phyloP scores from a whole-genome alignment of 2,113 vertebrate genomes.

The Stegastes partitus region DNA sequence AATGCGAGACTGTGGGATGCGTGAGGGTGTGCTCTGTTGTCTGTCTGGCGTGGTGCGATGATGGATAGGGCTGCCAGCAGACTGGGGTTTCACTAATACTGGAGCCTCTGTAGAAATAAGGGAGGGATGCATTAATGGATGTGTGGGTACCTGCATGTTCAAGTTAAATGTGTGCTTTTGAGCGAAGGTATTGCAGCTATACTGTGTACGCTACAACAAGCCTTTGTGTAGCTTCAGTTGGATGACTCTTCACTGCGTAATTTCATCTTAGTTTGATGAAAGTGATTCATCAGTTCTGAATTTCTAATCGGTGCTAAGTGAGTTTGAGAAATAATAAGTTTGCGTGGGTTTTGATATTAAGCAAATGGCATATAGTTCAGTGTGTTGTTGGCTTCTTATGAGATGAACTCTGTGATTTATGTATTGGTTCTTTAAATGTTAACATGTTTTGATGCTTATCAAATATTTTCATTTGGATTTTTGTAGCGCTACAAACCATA shows the following conservation, averaged over 20 bases:
- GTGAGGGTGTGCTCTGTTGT: slow-evolving; percentile 67
- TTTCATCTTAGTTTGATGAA: slow-evolving; percentile 11
- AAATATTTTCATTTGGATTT: no score
- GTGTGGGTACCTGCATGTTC: slow-evolving; percentile 37
- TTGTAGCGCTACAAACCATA: no score
- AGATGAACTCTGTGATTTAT: background rate
- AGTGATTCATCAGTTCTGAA: slow-evolving; percentile 34
- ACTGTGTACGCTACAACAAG: background rate
- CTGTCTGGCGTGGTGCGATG: slow-evolving; percentile 64
- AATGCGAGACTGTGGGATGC: slow-evolving; percentile 66
- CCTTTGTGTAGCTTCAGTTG: slow-evolving; percentile 13
- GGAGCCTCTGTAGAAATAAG: slow-evolving; percentile 58
- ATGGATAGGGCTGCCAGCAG: slow-evolving; percentile 79
- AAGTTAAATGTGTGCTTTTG: slow-evolving; percentile 40
- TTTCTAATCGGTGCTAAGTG: background rate
- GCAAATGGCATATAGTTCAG: background rate
- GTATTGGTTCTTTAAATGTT: background rate
- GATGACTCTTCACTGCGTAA: slow-evolving; percentile 4
- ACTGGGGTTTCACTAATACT: slow-evolving; percentile 72
- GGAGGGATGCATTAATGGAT: slow-evolving; percentile 56
- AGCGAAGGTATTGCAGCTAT: slow-evolving; percentile 14
- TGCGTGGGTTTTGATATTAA: slow-evolving; percentile 17
- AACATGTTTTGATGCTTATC: no score
- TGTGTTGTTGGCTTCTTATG: background rate
- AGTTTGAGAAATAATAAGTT: background rate